Evolutionary conservation across 2,113 vertebrate genomes (phyloP), one percentile per base, ranked within the genome.

Genomic region (Zingel zingel): DNA sequence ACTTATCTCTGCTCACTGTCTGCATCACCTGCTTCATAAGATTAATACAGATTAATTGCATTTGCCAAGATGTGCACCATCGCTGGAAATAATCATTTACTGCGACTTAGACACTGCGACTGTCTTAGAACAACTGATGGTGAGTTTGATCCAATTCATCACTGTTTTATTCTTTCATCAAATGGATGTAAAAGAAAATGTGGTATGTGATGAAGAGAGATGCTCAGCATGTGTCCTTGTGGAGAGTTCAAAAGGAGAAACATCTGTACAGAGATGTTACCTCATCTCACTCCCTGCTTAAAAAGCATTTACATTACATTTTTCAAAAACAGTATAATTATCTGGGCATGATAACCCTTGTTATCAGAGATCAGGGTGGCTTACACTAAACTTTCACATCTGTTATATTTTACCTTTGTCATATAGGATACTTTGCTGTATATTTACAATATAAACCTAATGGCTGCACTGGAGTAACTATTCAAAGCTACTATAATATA

Each of bases 261-360:
- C 90, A 89, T 90, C 80, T 93, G 91, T 87, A 80, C 13, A 39
- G 45, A 63, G 62, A 62, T 25, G 18, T 87, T 67, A 87, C 72
- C n/a, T 83, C 74, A 74, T 79, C 57, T 81, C 53, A 36, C 50
- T 56, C 72, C 50, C 27, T 56, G 68, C 25, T 39, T 19, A 19
- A 7, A 47, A 18, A n/a, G n/a, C n/a, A n/a, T n/a, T n/a, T n/a
- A n/a, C 36, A 36, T 3, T 21, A 18, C 6, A 9, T 58, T 48
- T 11, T 69, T 54, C 1, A 36, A 65, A 74, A 7, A 47, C 33
- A 63, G 48, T 23, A 7, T 25, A 64, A 67, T 65, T 30, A 61
- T 67, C n/a, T 21, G 27, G 77, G 54, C 33, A 51, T 30, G 21
- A 48, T 56, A 66, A 74, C 5, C 10, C 4, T 6, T 27, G 48